Percentiles rank a stretch among this genome's conserved stretches.
Conservation (phyloP, 2,113 vertebrate species). For the Callocephalon fimbriatum region DNA sequence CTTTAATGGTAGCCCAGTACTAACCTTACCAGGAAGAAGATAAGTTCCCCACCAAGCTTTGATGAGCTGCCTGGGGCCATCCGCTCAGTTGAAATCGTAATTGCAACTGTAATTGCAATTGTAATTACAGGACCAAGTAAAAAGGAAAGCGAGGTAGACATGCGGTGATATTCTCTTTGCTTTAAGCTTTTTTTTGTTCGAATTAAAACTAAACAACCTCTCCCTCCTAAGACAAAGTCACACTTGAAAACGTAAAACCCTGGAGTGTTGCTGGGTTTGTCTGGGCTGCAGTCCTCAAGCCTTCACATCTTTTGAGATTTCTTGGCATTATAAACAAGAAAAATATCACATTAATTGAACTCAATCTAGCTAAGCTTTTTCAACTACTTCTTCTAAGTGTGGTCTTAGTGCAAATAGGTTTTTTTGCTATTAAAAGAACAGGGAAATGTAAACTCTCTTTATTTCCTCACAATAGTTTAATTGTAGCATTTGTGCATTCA, state of each 20-base stretch:
- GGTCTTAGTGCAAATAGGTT: fast-evolving
- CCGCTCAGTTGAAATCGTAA: background rate
- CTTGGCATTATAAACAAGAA: background rate
- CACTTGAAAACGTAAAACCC: background rate
- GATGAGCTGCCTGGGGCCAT: background rate
- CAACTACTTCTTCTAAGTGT: background rate
- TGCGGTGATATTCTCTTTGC: fast-evolving
- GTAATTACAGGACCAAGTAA: background rate
- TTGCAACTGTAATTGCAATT: background rate
- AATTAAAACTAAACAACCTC: background rate
- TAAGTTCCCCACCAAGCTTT: background rate
- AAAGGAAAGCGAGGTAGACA: background rate
- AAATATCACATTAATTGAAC: background rate
- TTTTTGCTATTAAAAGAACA: background rate
- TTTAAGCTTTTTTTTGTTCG: background rate
- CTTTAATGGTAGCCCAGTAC: background rate
- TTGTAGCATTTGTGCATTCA: background rate
- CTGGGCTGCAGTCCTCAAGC: background rate
- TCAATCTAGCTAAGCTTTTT: background rate
- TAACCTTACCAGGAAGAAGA: background rate
- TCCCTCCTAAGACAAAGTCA: background rate
- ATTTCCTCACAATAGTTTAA: background rate
- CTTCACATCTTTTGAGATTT: background rate
- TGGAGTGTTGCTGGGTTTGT: background rate
- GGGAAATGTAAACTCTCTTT: background rate